Evolutionary conservation across 1,140 invertebrate genomes (phyloP).

Genomic region (Drosophila kohkoa): DNA sequence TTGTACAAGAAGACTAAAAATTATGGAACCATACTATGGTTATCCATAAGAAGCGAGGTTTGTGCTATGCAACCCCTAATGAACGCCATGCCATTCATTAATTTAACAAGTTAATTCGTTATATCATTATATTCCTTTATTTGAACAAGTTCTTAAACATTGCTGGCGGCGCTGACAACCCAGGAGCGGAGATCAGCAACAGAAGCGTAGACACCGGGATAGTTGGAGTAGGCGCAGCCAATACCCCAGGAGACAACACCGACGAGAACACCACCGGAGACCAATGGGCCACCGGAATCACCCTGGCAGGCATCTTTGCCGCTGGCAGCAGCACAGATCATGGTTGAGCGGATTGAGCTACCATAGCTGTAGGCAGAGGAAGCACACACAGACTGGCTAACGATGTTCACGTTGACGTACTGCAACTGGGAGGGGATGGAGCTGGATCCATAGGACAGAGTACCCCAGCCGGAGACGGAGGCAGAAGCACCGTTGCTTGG

Average conservation of each 20-base stretch:
- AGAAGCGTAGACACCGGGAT: too few relatives aligned
- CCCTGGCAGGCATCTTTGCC: constrained; percentile 68
- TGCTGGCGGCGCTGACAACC: constrained; percentile 46
- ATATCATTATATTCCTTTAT: constrained; percentile 8
- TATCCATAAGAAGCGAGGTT: too few relatives aligned
- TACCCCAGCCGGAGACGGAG: constrained; percentile 85
- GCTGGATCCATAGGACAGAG: constrained; percentile 43
- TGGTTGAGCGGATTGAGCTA: constrained; percentile 45
- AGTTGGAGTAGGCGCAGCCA: too few relatives aligned
- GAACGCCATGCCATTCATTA: too few relatives aligned
- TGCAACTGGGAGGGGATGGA: constrained; percentile 51
- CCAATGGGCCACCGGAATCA: constrained; percentile 85
- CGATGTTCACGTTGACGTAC: constrained; percentile 59
- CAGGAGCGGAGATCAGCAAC: constrained; percentile 81
- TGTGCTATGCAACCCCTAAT: background rate
- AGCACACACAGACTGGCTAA: constrained; percentile 18
- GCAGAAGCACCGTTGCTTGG: constrained; percentile 57
- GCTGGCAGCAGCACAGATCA: constrained; percentile 84
- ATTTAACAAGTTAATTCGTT: too few relatives aligned
- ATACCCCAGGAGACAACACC: too few relatives aligned
- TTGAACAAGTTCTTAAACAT: constrained; percentile 19
- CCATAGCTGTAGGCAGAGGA: constrained; percentile 50
- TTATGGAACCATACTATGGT: too few relatives aligned
- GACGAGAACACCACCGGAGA: constrained; percentile 45
- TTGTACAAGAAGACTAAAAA: too few relatives aligned